Conservation (phyloP, 2,888 invertebrate species). For the Temnothorax ravouxi region DNA sequence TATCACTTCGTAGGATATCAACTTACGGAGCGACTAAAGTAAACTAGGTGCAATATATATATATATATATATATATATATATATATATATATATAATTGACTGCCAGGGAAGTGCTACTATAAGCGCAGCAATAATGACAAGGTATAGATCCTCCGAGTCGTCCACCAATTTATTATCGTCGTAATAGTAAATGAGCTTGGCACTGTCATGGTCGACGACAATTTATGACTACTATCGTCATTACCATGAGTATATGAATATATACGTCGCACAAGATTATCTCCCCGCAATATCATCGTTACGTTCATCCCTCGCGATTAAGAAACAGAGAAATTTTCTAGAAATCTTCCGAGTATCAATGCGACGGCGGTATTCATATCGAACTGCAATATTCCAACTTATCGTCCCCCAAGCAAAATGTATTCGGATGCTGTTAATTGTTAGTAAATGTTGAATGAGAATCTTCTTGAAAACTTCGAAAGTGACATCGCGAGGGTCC, state of each 20-base stretch:
- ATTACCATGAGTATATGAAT: conserved; percentile 65
- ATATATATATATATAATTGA: conserved; percentile 54
- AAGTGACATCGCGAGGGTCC: background rate
- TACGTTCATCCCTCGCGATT: conserved; percentile 30
- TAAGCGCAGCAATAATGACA: conserved; percentile 64
- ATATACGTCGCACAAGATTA: conserved; percentile 39
- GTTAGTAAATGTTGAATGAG: background rate
- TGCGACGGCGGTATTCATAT: background rate
- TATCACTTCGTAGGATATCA: conserved; percentile 51
- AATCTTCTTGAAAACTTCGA: background rate
- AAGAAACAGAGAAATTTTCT: background rate
- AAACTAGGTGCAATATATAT: conserved; percentile 6
- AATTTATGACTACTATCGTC: conserved; percentile 70
- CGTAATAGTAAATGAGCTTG: conserved; percentile 68
- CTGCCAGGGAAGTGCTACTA: conserved; percentile 33
- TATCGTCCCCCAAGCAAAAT: background rate
- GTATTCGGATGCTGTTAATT: background rate
- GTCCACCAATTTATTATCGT: conserved; percentile 72
- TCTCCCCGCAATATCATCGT: conserved; percentile 64
- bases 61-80: conserved; percentile 32
- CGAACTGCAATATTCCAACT: background rate
- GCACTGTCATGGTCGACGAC: conserved; percentile 65
- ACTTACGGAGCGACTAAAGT: conserved; percentile 61
- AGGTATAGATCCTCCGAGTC: conserved; percentile 65
- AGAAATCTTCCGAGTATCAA: background rate